These are phyloP conservation scores for Drosophila subobscura DNA, from an alignment of 1,140 invertebrate species.

Conservation along the genomic window DNA sequence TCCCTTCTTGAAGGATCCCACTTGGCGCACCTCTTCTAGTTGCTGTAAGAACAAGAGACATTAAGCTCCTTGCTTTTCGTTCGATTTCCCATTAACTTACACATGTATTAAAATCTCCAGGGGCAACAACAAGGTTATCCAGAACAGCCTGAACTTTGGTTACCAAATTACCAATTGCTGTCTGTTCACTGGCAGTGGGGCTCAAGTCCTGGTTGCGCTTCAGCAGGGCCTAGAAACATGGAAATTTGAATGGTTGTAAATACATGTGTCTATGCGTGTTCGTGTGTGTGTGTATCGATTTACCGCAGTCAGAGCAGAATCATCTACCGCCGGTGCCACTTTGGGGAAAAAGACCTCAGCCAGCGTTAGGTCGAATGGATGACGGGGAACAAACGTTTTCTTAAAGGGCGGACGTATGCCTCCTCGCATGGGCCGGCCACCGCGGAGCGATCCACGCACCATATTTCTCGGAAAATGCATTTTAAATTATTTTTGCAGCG, in stretches of 20 bases:
- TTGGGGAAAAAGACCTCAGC: slow-evolving; percentile 94
- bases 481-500: slow-evolving; percentile 42
- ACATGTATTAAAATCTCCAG: slow-evolving; percentile 96
- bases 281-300: slow-evolving; percentile 54
- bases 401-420: slow-evolving; percentile 87
- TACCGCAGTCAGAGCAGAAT: slow-evolving; percentile 92
- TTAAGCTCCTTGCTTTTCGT: neutral
- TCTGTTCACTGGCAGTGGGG: slow-evolving; percentile 94
- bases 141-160: slow-evolving; percentile 96
- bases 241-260: slow-evolving; percentile 24
- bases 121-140: slow-evolving; percentile 96
- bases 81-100: slow-evolving; percentile 87
- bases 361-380: slow-evolving; percentile 95
- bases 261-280: slow-evolving; percentile 4
- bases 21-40: slow-evolving; percentile 97
- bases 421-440: slow-evolving; percentile 89
- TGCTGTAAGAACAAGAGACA: slow-evolving; percentile 86
- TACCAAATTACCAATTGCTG: slow-evolving; percentile 94
- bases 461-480: slow-evolving; percentile 74
- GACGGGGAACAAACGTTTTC: slow-evolving; percentile 91
- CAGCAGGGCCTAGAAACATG: slow-evolving; percentile 88
- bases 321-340: slow-evolving; percentile 92
- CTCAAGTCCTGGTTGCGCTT: slow-evolving; percentile 96
- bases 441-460: slow-evolving; percentile 82
- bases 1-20: slow-evolving; percentile 99